These are phyloP conservation scores for Nesidiocoris tenuis DNA, from an alignment of 2,888 invertebrate genomes.

Conservation along the genomic window DNA sequence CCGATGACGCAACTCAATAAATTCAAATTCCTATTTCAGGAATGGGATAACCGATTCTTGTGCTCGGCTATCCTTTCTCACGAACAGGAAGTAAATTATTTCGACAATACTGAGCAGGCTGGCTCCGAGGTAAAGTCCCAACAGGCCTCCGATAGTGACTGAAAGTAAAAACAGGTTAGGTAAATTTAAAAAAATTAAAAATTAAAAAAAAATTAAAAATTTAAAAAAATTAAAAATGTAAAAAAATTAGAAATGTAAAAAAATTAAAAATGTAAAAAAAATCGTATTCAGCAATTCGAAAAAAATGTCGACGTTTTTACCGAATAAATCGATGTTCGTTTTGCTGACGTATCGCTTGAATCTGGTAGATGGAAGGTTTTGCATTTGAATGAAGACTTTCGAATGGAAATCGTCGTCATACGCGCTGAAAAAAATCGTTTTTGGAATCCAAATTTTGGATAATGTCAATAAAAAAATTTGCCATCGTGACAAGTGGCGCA, in stretches of 20 bases:
- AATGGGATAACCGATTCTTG: too few relatives aligned
- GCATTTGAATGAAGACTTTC: slow-evolving; percentile 11
- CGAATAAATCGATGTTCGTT: slow-evolving; percentile 9
- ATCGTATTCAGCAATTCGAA: too few relatives aligned
- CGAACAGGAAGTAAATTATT: slow-evolving; percentile 13
- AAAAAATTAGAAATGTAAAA: too few relatives aligned
- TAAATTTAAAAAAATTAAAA: too few relatives aligned
- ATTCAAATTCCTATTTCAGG: too few relatives aligned
- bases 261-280: too few relatives aligned
- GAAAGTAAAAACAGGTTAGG: too few relatives aligned
- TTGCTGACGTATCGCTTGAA: slow-evolving; percentile 21
- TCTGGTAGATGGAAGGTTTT: slow-evolving; percentile 29
- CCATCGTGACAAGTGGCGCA: neutral
- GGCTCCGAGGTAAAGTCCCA: slow-evolving; percentile 21
- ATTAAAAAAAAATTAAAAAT: too few relatives aligned
- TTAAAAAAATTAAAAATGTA: too few relatives aligned
- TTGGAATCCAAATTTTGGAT: too few relatives aligned
- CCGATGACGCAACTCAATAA: too few relatives aligned
- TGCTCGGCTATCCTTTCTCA: too few relatives aligned
- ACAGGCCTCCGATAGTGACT: slow-evolving; percentile 31
- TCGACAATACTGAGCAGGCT: slow-evolving; percentile 27
- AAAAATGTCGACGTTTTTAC: neutral
- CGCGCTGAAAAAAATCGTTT: neutral
- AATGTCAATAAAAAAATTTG: neutral
- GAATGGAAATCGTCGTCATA: neutral